Evolutionary conservation across 2,797 vertebrate species (phyloP).

Genomic region (Apogon hyalosoma): DNA sequence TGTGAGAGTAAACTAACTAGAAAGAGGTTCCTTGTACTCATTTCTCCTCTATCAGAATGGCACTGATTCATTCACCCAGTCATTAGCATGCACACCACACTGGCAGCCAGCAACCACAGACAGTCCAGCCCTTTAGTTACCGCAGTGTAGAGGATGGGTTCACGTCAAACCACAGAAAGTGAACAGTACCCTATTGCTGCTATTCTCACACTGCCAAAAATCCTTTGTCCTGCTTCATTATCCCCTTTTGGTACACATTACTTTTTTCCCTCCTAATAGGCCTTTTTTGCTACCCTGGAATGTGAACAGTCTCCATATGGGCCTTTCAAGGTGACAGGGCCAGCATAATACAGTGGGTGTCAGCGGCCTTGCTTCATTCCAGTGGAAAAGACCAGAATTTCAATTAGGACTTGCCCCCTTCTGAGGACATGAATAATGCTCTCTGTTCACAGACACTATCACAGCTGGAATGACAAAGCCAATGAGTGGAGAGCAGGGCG

Average conservation of each 20-base stretch:
- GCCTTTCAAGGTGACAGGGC: constrained; percentile 77
- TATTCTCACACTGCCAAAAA: constrained; percentile 9
- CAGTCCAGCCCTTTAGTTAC: constrained; percentile 66
- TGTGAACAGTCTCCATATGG: constrained; percentile 61
- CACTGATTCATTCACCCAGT: constrained; percentile 72
- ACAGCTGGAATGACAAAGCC: constrained; percentile 80
- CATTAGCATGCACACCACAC: constrained; percentile 80
- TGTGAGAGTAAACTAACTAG: constrained; percentile 57
- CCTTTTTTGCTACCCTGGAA: constrained; percentile 53
- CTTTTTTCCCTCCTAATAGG: constrained; percentile 19
- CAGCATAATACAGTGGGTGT: constrained; percentile 75
- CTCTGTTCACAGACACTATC: constrained; percentile 80
- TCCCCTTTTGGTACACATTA: constrained; percentile 26
- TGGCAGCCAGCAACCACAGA: constrained; percentile 66
- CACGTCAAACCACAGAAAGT: constrained; percentile 44
- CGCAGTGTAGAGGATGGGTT: constrained; percentile 53
- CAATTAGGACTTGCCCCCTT: constrained; percentile 81
- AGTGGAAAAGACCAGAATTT: constrained; percentile 82
- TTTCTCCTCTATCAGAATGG: constrained; percentile 73
- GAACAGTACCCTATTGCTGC: constrained; percentile 30
- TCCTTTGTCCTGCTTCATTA: constrained; percentile 43
- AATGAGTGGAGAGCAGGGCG: constrained; percentile 68
- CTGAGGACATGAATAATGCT: constrained; percentile 82
- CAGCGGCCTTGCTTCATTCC: constrained; percentile 66
- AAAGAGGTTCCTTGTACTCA: constrained; percentile 76